Percentiles rank a stretch among this genome's conserved stretches.
Conservation (phyloP, 1,140 invertebrate genomes). For the Prorops nasuta region DNA sequence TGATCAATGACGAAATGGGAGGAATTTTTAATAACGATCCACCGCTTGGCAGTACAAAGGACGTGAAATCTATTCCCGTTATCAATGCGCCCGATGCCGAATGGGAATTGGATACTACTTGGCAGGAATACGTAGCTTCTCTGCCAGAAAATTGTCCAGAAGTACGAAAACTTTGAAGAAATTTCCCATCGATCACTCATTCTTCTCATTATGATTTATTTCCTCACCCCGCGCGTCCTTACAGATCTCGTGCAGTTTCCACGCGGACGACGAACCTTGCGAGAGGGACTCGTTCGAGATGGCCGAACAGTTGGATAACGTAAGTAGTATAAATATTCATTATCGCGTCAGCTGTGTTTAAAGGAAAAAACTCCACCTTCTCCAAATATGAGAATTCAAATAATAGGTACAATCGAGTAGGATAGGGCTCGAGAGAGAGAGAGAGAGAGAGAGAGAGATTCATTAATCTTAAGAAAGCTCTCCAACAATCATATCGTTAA, state of each 20-base stretch:
- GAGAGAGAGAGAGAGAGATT: too few relatives aligned
- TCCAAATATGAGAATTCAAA: too few relatives aligned
- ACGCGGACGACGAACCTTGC: constrained; percentile 12
- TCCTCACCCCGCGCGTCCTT: too few relatives aligned
- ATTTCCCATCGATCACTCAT: too few relatives aligned
- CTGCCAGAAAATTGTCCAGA: constrained; percentile 16
- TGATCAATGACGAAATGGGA: constrained; percentile 30
- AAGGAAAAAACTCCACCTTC: too few relatives aligned
- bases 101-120: constrained; percentile 32
- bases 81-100: constrained; percentile 9
- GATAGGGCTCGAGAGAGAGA: too few relatives aligned
- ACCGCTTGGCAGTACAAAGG: constrained; percentile 16
- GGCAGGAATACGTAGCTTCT: constrained; percentile 22
- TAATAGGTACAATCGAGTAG: too few relatives aligned
- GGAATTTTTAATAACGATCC: constrained; percentile 24
- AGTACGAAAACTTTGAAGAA: constrained; percentile 2
- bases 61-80: constrained; percentile 12
- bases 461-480: too few relatives aligned
- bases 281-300: constrained; percentile 14
- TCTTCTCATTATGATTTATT: too few relatives aligned
- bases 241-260: constrained; percentile 25
- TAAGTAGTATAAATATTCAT: background rate
- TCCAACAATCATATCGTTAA: too few relatives aligned
- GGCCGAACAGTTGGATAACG: constrained; percentile 23
- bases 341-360: too few relatives aligned